These are phyloP conservation scores for Xylota sylvarum DNA, from an alignment of 2,888 invertebrate species.

Conservation along the genomic window DNA sequence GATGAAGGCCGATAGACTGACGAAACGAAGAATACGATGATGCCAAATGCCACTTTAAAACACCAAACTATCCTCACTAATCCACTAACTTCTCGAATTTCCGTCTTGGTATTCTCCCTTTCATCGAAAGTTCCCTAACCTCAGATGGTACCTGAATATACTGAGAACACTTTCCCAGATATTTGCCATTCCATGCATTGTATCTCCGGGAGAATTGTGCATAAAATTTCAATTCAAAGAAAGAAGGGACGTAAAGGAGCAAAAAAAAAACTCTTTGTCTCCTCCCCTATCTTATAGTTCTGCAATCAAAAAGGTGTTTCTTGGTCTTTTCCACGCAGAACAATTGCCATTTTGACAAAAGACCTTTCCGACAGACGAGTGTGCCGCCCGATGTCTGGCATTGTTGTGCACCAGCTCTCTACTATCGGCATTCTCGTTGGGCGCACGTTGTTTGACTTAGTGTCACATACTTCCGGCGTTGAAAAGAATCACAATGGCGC, in stretches of 20 bases:
- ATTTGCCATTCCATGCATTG: constrained; percentile 19
- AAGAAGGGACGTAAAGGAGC: constrained; percentile 1
- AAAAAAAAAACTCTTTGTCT: constrained; percentile 2
- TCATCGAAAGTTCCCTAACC: constrained; percentile 52
- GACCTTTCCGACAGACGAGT: constrained; percentile 10
- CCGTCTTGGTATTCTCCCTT: constrained; percentile 15
- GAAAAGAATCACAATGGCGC: constrained; percentile 27
- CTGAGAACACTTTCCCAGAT: constrained; percentile 25
- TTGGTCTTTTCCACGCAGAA: constrained; percentile 32
- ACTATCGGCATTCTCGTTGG: constrained; percentile 41
- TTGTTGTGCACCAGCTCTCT: constrained; percentile 8
- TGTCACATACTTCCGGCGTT: constrained; percentile 68
- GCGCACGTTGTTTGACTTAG: constrained; percentile 67
- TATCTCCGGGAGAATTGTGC: constrained; percentile 16
- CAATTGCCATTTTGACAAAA: constrained; percentile 62
- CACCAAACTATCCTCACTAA: background rate
- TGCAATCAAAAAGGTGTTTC: constrained; percentile 45
- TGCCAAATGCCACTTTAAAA: background rate
- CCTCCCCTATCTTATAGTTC: constrained; percentile 16
- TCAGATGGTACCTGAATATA: background rate
- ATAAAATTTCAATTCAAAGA: constrained; percentile 39
- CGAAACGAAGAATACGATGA: background rate
- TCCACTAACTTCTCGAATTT: background rate
- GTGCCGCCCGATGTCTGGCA: background rate
- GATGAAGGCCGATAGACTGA: no score